phyloP scores from a whole-genome alignment of 1,140 invertebrate genomes.

The Aphis craccivora region DNA sequence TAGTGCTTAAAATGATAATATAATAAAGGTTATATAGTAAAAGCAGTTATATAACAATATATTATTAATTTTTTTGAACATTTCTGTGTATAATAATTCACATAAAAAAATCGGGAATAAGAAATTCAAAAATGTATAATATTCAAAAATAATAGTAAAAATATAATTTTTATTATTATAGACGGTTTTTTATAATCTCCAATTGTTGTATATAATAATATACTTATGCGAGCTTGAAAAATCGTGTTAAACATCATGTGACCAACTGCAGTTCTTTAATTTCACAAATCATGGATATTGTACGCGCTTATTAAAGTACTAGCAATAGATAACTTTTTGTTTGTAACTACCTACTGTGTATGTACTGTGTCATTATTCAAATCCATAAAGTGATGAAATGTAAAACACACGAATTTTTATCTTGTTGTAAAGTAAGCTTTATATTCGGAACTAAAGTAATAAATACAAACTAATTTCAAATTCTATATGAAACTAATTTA shows the following conservation, averaged over 20 bases:
- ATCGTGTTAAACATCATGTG: background rate
- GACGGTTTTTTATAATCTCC: background rate
- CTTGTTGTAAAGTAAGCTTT: background rate
- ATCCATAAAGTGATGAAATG: background rate
- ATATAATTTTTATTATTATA: no score
- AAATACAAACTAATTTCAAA: background rate
- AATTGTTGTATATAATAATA: background rate
- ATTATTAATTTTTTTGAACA: background rate
- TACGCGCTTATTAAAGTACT: background rate
- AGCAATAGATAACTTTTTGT: background rate
- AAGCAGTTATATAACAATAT: background rate
- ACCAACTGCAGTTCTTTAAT: background rate
- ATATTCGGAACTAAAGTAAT: background rate
- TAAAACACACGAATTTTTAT: background rate
- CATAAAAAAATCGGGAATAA: no score
- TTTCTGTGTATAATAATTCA: no score
- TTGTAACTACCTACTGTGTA: no score
- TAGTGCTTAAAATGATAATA: background rate
- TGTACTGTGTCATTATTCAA: background rate
- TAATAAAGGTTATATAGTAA: background rate
- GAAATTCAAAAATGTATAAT: no score
- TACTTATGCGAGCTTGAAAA: background rate
- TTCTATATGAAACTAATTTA: background rate
- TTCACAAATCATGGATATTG: background rate
- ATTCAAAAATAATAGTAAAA: no score